These are phyloP conservation scores for Notodonta ziczac DNA, from an alignment of 2,888 invertebrate genomes.

Conservation along the genomic window DNA sequence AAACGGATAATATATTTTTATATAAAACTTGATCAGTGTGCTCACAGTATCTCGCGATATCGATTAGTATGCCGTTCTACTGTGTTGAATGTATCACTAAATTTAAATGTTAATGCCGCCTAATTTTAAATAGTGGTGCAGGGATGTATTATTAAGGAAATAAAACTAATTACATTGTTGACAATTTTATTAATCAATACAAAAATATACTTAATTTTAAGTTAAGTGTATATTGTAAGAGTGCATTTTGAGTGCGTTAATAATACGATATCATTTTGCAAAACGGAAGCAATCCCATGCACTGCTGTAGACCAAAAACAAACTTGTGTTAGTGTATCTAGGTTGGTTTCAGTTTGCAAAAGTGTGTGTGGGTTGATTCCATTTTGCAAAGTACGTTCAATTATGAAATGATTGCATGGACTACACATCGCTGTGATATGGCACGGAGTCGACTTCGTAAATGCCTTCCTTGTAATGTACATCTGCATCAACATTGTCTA, in stretches of 20 bases:
- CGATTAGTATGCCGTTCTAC: background rate
- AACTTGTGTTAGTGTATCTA: too few species aligned
- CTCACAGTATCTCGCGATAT: background rate
- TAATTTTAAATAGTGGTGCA: background rate
- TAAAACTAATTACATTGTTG: slow-evolving; percentile 4
- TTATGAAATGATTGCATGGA: slow-evolving; percentile 23
- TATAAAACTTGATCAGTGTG: slow-evolving; percentile 2
- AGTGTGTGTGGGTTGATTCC: too few species aligned
- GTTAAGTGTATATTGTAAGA: slow-evolving; percentile 17
- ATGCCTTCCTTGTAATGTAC: slow-evolving; percentile 61
- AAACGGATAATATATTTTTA: background rate
- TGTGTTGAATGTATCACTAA: background rate
- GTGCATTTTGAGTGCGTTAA: slow-evolving; percentile 10
- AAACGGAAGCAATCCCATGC: too few species aligned
- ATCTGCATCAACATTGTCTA: slow-evolving; percentile 54
- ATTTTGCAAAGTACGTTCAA: background rate
- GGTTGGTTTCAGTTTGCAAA: too few species aligned
- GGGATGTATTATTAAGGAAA: slow-evolving; percentile 6
- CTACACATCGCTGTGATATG: slow-evolving; percentile 65
- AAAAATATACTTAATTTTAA: slow-evolving; percentile 5
- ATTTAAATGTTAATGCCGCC: background rate
- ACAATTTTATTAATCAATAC: slow-evolving; percentile 9
- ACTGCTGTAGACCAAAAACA: too few species aligned
- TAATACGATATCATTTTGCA: background rate
- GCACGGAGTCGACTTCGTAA: slow-evolving; percentile 57